These are phyloP conservation scores for Armadillidium nasatum DNA, from an alignment of 1,140 invertebrate genomes.

Conservation along the genomic window DNA sequence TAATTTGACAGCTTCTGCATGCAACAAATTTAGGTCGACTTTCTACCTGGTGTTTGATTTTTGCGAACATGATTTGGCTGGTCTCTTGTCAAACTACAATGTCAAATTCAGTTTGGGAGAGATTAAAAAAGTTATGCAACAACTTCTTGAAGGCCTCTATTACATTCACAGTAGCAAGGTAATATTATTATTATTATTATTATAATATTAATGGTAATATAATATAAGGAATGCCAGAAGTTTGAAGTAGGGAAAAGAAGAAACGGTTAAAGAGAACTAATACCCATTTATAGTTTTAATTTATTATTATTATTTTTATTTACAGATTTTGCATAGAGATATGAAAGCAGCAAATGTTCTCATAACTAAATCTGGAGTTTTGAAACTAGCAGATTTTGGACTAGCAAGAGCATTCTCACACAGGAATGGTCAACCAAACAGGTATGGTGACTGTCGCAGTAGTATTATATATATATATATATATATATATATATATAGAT, in stretches of 20 bases:
- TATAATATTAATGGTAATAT: not conserved
- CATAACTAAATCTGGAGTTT: constrained; percentile 91
- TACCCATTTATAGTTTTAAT: not conserved
- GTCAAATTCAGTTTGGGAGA: constrained; percentile 95
- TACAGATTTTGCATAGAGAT: constrained; percentile 44
- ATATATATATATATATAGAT: too few relatives aligned
- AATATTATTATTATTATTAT: not conserved
- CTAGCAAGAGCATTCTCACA: constrained; percentile 84
- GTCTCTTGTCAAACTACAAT: constrained; percentile 89
- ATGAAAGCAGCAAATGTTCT: constrained; percentile 99
- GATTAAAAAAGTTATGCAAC: constrained; percentile 98
- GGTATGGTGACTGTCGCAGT: too few relatives aligned
- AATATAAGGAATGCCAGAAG: not conserved
- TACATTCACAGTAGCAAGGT: constrained; percentile 93
- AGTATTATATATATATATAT: too few relatives aligned
- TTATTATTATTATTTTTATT: constrained; percentile 1
- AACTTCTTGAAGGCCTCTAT: constrained; percentile 91
- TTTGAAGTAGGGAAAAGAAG: constrained; percentile 3
- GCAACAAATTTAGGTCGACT: constrained; percentile 84
- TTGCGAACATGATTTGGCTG: constrained; percentile 97
- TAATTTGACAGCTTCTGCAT: constrained; percentile 68
- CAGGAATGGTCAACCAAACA: constrained; percentile 78
- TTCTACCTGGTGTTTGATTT: constrained; percentile 99
- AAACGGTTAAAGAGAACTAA: too few relatives aligned
- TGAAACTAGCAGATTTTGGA: constrained; percentile 91